Evolutionary conservation across 2,888 invertebrate genomes (phyloP).

Genomic region (Mamestra brassicae): DNA sequence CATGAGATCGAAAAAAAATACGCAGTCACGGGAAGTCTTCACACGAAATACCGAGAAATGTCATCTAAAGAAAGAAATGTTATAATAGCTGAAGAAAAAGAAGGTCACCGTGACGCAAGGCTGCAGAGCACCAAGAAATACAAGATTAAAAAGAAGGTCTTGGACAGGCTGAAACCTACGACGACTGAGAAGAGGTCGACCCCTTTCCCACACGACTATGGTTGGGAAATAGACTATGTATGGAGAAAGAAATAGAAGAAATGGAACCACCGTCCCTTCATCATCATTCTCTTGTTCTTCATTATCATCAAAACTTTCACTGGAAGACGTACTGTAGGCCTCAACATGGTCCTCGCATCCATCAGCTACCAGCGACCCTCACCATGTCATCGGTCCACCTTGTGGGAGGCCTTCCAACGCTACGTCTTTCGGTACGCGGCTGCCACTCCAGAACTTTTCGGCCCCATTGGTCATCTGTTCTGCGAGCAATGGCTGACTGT

Average conservation of each 20-base stretch:
- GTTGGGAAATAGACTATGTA: background rate
- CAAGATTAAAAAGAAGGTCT: background rate
- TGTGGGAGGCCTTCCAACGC: too few relatives aligned
- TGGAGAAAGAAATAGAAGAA: background rate
- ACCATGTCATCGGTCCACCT: too few relatives aligned
- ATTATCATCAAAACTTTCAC: background rate
- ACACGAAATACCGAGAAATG: background rate
- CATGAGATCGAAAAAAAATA: slow-evolving; percentile 11
- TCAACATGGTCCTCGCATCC: too few relatives aligned
- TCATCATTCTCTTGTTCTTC: background rate
- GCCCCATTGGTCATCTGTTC: too few relatives aligned
- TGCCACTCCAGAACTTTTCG: too few relatives aligned
- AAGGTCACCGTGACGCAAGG: background rate
- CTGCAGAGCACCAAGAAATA: background rate
- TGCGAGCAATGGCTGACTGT: too few relatives aligned
- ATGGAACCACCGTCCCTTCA: background rate
- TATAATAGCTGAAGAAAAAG: background rate
- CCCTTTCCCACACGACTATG: background rate
- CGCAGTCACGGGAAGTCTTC: fast-evolving
- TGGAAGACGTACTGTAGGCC: too few relatives aligned
- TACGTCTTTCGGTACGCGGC: too few relatives aligned
- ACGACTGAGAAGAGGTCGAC: fast-evolving
- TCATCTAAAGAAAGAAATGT: background rate
- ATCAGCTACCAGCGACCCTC: too few relatives aligned
- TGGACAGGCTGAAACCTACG: background rate